Evolutionary conservation across 2,888 invertebrate genomes (phyloP), one percentile per base, ranked within the genome.

Genomic region (Chaetoderma sp.): DNA sequence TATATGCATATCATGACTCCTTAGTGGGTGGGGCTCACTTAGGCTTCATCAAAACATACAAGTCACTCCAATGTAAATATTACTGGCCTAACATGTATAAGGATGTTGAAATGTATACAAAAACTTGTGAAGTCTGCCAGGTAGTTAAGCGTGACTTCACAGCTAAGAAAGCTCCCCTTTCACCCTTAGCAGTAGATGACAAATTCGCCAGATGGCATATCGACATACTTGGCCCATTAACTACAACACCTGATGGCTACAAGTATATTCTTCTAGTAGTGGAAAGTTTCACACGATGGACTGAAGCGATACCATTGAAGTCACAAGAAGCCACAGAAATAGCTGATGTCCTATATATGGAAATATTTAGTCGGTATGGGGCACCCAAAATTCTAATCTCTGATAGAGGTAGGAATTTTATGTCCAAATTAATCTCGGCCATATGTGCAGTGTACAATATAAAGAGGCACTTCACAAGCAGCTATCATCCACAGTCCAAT

Each of bases 1-100:
- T 72, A 18, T 23, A 33, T 8, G 18, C 52, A 0, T 70, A 68
- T 54, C 68, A 68, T 61, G 65, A 70, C 27, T 28, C 54, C 1
- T 18, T 55, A 23, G 47, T 54, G 50, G 58, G 59, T 57, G 70
- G 65, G 4, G 28, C 42, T 18, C 67, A 67, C 49, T 47, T 32
- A 23, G 63, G 67, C 18, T 44, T 32, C 1, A 55, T 67, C n/a
- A 52, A 62, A 44, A 66, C 56, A 8, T 63, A 56, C 30, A 30
- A 30, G 2, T 13, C 60, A 0, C 52, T 71, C 10, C 18, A 55
- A 32, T 8, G 36, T 21, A 60, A 68, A 21, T 68, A 66, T 45
- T 56, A 60, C 21, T 68, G 68, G 65, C 36, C 32, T 13, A 47
- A 50, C 10, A 58, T 65, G 45, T 60, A 63, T 23, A 16, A 32